Evolutionary conservation across 2,888 invertebrate species (phyloP).

Genomic region (Perizoma affinitatum): DNA sequence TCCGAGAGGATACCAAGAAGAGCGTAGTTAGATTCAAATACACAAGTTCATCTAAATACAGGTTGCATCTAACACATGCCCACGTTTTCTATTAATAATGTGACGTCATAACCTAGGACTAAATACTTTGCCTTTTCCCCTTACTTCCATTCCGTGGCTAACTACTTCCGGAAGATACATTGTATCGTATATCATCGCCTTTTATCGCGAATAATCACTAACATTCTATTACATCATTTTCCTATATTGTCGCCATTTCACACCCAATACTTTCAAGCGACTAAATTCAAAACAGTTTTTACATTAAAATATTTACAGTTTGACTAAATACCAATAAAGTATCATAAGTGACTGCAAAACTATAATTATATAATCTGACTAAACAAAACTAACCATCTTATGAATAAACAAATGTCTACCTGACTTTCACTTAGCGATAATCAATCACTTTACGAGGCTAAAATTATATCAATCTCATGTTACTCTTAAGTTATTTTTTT

Average conservation of each 20-base stretch:
- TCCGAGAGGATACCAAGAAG: no score
- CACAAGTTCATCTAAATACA: no score
- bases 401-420: conserved; percentile 15
- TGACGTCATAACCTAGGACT: no score
- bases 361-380: conserved; percentile 28
- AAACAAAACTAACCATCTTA: conserved; percentile 25
- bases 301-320: conserved; percentile 28
- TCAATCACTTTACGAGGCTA: no score
- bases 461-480: no score
- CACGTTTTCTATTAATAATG: no score
- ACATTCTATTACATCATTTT: conserved; percentile 2
- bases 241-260: conserved; percentile 25
- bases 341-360: conserved; percentile 30
- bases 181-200: conserved; percentile 3
- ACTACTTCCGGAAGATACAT: neutral
- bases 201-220: neutral
- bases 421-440: neutral
- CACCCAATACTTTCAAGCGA: conserved; percentile 20
- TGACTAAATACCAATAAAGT: conserved; percentile 20
- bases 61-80: no score
- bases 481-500: neutral
- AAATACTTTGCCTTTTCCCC: no score
- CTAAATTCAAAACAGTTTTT: conserved; percentile 19
- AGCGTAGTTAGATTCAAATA: no score
- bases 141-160: no score